Evolutionary conservation across 1,140 invertebrate species (phyloP).

Genomic region (Eurosta solidaginis): DNA sequence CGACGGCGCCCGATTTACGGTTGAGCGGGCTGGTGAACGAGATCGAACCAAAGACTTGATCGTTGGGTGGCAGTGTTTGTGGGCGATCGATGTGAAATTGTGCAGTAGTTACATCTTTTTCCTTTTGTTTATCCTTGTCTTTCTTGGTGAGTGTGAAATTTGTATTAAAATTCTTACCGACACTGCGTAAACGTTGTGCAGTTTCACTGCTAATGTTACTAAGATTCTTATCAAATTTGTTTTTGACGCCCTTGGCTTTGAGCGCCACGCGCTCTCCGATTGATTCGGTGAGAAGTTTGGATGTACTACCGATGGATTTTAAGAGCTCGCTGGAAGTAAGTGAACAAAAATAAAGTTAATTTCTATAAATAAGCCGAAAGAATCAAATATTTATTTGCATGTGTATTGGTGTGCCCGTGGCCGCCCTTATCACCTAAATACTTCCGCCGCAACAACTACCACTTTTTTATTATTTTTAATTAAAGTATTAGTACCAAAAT

Average conservation of each 20-base stretch:
- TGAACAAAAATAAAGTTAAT: neutral
- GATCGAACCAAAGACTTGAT: conserved; percentile 51
- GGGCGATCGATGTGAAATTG: conserved; percentile 42
- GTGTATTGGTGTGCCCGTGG: neutral
- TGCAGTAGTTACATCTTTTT: neutral
- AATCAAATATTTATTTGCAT: neutral
- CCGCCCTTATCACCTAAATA: neutral
- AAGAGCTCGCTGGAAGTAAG: conserved; percentile 46
- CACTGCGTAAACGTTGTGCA: conserved; percentile 44
- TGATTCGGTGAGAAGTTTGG: conserved; percentile 53
- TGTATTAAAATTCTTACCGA: conserved; percentile 44
- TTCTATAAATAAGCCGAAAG: neutral
- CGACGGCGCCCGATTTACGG: conserved; percentile 38
- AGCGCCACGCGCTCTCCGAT: conserved; percentile 52
- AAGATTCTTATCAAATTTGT: conserved; percentile 53
- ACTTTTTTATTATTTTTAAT: neutral
- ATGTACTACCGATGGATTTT: conserved; percentile 53
- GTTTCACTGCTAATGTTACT: conserved; percentile 50
- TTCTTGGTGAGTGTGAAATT: conserved; percentile 47
- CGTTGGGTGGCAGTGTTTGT: conserved; percentile 52
- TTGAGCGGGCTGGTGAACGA: conserved; percentile 55
- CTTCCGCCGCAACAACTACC: conserved; percentile 13
- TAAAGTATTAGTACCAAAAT: neutral
- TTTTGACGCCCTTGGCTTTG: conserved; percentile 52
- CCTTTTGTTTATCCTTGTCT: conserved; percentile 34